Percentiles rank a stretch among this genome's conserved stretches.
Conservation (phyloP, 2,888 invertebrate genomes). For the Lepeophtheirus nordmannii region DNA sequence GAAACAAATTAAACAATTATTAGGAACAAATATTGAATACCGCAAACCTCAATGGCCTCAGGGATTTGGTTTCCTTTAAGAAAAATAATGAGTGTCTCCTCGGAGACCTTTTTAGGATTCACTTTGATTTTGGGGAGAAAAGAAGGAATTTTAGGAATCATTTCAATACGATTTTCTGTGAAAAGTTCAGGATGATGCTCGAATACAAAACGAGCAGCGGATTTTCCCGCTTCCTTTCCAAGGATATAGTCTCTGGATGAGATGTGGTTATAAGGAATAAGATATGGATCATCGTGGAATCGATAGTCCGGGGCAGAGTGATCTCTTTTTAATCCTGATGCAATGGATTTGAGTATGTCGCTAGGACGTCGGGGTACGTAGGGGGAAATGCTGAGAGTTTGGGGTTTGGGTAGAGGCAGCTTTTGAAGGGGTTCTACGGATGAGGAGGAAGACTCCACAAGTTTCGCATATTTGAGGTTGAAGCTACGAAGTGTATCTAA, state of each 20-base stretch:
- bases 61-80: neutral
- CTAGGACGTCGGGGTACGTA: neutral
- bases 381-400: neutral
- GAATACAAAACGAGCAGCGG: constrained; percentile 67
- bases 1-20: no score
- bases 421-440: neutral
- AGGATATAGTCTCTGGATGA: constrained; percentile 56
- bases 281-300: constrained; percentile 77
- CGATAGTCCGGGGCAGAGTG: constrained; percentile 73
- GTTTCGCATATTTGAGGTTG: neutral
- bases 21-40: neutral
- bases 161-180: constrained; percentile 46
- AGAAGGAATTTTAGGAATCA: constrained; percentile 41
- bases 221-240: constrained; percentile 67
- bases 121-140: neutral
- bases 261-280: constrained; percentile 56
- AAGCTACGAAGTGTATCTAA: constrained; percentile 4
- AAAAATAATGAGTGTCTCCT: neutral
- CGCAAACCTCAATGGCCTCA: neutral
- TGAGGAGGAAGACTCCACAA: neutral
- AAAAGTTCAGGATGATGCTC: constrained; percentile 56
- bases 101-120: neutral
- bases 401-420: neutral
- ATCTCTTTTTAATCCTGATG: constrained; percentile 60
- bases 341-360: constrained; percentile 42